Base-by-base conservation (phyloP, 2,113 vertebrate species). In the Rousettus leschenaultii region DNA sequence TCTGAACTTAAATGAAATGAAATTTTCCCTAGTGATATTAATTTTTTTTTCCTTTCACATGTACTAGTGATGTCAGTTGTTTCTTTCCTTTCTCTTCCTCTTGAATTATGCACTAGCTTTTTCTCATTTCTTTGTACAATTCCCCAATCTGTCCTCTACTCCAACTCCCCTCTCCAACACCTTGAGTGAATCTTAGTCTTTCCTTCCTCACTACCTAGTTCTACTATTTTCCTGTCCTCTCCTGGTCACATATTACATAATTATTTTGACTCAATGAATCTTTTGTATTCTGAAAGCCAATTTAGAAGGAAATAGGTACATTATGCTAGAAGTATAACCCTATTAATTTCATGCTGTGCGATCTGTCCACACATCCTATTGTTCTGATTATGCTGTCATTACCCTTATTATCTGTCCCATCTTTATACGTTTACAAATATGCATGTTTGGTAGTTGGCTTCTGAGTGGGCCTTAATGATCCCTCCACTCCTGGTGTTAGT, bases 381-480 rank as follows among this genome's bases (percentile, higher is more conserved):
- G 3, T 59, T 80, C 26, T 82, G 83, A 59, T 73, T 14, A 74
- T 68, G 5, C 14, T 66, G 18, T 78, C 38, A 71, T 63, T 11
- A 22, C 19, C 2, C 15, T 55, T 51, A 40, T 14, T 59, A 11
- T 6, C 11, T 22, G 2, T 24, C 22, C 22, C 22, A 86, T 24
- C 1, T 30, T 71, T 33, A 85, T 7, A 5, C 7, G 66, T n/a
- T 73, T 65, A 14, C 10, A n/a, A 55, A 48, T 80, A 73, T 19
- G 2, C 13, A 6, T 38, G 26, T 82, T 24, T 63, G 24, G 14
- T 9, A 43, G 5, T 5, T 33, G 68, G 33, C 33, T 13, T 88
- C 45, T 38, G 55, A 71, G 14, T 55, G n/a, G 21, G 0, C 3
- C 3, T 6, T 9, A 12, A 43, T 0, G 12, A 40, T 30, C 8